These are phyloP conservation scores for Cepaea nemoralis DNA, from an alignment of 1,140 invertebrate genomes.

Conservation along the genomic window DNA sequence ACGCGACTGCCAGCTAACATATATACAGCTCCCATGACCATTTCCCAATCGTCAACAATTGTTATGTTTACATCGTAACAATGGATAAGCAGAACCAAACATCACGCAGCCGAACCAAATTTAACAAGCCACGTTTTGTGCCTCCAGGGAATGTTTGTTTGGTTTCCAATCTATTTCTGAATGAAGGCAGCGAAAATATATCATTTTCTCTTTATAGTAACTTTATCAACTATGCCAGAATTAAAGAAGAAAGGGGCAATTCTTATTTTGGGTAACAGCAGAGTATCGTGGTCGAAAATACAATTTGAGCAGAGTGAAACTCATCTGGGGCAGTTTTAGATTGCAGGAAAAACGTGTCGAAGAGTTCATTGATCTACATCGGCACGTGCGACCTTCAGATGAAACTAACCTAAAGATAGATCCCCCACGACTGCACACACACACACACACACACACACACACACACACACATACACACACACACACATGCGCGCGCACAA, in stretches of 20 bases:
- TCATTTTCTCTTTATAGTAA: neutral
- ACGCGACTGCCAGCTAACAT: too few species aligned
- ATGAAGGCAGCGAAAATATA: neutral
- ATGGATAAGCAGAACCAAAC: too few species aligned
- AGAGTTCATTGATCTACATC: neutral
- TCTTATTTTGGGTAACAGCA: neutral
- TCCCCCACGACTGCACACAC: neutral
- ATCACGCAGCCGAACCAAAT: neutral
- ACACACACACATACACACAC: too few species aligned
- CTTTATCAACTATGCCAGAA: neutral
- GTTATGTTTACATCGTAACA: too few species aligned
- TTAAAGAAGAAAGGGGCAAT: neutral
- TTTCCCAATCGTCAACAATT: too few species aligned
- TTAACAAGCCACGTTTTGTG: neutral
- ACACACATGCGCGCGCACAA: too few species aligned
- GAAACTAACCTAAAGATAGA: slow-evolving; percentile 1
- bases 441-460: too few species aligned
- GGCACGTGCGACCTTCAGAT: neutral
- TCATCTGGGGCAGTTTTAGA: neutral
- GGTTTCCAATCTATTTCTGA: neutral
- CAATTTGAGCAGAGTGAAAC: neutral
- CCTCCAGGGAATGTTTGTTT: neutral
- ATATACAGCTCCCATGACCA: too few species aligned
- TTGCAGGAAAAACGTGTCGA: neutral
- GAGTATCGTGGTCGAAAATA: neutral